These are phyloP conservation scores for Cyprinodon diabolis DNA, from an alignment of 2,797 vertebrate species.

Conservation along the genomic window DNA sequence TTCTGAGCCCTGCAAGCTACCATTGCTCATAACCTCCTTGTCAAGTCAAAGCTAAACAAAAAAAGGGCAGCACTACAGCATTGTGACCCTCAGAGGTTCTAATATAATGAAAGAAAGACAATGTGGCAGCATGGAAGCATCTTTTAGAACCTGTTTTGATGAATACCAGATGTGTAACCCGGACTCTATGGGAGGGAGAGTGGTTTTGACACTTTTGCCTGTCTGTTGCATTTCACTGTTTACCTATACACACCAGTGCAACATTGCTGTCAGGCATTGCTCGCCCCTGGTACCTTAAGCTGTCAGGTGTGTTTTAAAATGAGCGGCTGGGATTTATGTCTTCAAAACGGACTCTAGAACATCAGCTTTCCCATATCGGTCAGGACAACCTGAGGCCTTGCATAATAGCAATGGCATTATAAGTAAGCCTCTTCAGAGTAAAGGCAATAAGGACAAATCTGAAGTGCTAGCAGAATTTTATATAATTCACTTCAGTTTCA, in stretches of 20 bases:
- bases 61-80: constrained; percentile 39
- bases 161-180: constrained; percentile 66
- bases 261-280: constrained; percentile 46
- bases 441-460: neutral
- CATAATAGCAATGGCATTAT: constrained; percentile 6
- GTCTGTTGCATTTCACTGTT: constrained; percentile 59
- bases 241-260: constrained; percentile 20
- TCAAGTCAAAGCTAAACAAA: constrained; percentile 67
- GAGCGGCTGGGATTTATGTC: constrained; percentile 43
- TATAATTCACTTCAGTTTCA: neutral
- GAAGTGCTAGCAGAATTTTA: neutral
- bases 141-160: constrained; percentile 64
- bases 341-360: constrained; percentile 49
- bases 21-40: constrained; percentile 74
- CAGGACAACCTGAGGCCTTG: constrained; percentile 5
- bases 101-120: constrained; percentile 60
- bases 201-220: constrained; percentile 66
- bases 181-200: constrained; percentile 61
- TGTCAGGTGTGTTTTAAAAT: constrained; percentile 62
- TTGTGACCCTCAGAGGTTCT: constrained; percentile 63
- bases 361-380: constrained; percentile 44
- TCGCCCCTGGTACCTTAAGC: constrained; percentile 50
- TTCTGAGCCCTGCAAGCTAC: constrained; percentile 71
- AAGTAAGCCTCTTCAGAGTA: neutral
- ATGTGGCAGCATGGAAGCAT: constrained; percentile 27